phyloP scores from a whole-genome alignment of 2,797 vertebrate genomes.

The Crenuchus spilurus region DNA sequence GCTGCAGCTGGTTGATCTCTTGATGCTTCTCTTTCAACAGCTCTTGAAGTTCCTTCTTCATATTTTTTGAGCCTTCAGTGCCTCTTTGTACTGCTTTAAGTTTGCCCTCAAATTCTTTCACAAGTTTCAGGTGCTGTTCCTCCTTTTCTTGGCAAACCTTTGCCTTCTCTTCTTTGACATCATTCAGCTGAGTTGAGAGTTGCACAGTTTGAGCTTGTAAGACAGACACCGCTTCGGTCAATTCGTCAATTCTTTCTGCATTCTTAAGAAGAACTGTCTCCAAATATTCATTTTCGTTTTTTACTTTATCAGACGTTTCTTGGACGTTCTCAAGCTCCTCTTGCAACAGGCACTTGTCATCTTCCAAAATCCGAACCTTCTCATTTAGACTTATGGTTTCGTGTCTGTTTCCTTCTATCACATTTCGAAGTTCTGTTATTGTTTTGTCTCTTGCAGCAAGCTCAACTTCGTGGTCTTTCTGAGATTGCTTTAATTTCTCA shows the following conservation, averaged over 20 bases:
- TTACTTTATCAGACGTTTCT: constrained; percentile 83
- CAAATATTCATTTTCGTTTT: constrained; percentile 87
- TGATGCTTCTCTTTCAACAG: constrained; percentile 89
- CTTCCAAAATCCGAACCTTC: constrained; percentile 86
- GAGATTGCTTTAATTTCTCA: constrained; percentile 65
- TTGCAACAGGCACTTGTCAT: constrained; percentile 86
- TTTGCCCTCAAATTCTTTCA: constrained; percentile 84
- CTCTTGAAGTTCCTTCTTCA: constrained; percentile 85
- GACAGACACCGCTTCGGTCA: constrained; percentile 74
- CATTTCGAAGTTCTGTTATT: constrained; percentile 69
- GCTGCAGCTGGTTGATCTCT: constrained; percentile 86
- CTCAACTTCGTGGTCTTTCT: constrained; percentile 67
- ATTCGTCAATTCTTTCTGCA: constrained; percentile 78
- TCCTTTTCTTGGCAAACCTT: constrained; percentile 79
- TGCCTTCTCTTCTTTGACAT: constrained; percentile 72
- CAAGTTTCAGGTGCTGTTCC: constrained; percentile 80
- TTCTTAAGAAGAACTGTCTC: constrained; percentile 84
- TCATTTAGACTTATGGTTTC: constrained; percentile 80
- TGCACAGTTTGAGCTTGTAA: constrained; percentile 76
- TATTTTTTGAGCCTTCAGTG: constrained; percentile 80
- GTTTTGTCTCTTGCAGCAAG: constrained; percentile 66
- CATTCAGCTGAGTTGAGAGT: constrained; percentile 74
- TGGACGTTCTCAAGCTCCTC: constrained; percentile 88
- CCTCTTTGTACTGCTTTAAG: constrained; percentile 81
- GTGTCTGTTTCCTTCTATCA: constrained; percentile 68